phyloP scores from a whole-genome alignment of 2,113 vertebrate species.

The Camelus dromedarius region DNA sequence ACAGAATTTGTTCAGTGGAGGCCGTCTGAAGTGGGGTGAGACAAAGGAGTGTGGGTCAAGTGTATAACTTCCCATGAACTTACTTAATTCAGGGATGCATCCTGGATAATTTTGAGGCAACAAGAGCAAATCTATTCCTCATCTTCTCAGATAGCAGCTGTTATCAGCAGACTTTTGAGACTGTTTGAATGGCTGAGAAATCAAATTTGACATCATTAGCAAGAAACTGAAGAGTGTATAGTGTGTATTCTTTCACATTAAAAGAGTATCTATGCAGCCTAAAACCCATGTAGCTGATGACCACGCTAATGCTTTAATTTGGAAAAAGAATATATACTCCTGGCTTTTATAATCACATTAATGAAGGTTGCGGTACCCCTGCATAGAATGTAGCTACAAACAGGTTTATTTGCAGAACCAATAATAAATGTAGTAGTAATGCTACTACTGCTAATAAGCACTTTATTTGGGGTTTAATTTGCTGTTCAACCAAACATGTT shows the following conservation, averaged over 20 bases:
- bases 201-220: constrained; percentile 22
- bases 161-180: neutral
- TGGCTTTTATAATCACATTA: neutral
- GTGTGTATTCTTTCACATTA: neutral
- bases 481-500: neutral
- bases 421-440: neutral
- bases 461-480: neutral
- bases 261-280: neutral
- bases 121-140: neutral
- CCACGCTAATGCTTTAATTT: neutral
- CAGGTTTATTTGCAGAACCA: neutral
- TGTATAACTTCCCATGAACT: neutral
- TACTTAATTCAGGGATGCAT: neutral
- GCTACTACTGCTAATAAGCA: neutral
- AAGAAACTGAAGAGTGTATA: neutral
- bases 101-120: neutral
- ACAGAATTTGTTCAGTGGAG: neutral
- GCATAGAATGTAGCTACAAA: neutral
- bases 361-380: neutral
- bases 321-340: neutral
- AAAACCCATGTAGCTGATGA: neutral
- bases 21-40: neutral
- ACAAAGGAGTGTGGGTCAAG: neutral
- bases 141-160: neutral
- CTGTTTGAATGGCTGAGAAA: neutral